Conservation (phyloP, 2,888 invertebrate species). For the Pseudanteris insignis region DNA sequence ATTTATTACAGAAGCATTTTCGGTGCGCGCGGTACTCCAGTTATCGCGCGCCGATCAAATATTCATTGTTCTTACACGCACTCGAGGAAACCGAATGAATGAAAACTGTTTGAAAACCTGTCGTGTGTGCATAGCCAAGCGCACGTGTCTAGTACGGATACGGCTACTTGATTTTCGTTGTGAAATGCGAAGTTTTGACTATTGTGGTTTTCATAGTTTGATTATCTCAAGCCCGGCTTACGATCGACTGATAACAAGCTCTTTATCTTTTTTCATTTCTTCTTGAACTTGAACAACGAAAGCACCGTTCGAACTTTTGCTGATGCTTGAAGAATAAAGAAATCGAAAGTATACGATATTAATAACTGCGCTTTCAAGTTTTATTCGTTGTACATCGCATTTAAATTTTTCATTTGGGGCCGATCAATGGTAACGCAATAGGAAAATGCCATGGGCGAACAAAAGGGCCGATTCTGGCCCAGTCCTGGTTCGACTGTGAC, state of each 20-base stretch:
- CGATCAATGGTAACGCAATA: too few relatives aligned
- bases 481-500: too few relatives aligned
- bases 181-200: slow-evolving; percentile 38
- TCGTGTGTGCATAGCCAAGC: slow-evolving; percentile 28
- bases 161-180: slow-evolving; percentile 54
- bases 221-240: slow-evolving; percentile 6
- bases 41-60: slow-evolving; percentile 38
- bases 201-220: slow-evolving; percentile 14
- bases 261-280: too few relatives aligned
- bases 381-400: too few relatives aligned
- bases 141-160: slow-evolving; percentile 57
- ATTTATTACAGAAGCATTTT: slow-evolving; percentile 41
- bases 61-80: slow-evolving; percentile 33
- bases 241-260: slow-evolving; percentile 12
- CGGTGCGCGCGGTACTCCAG: slow-evolving; percentile 24
- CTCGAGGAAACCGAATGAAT: slow-evolving; percentile 28
- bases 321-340: too few relatives aligned
- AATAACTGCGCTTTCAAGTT: too few relatives aligned
- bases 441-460: too few relatives aligned
- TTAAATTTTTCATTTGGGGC: too few relatives aligned
- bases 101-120: slow-evolving; percentile 43
- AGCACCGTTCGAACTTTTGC: too few relatives aligned
- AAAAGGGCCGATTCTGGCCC: too few relatives aligned
- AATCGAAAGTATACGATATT: too few relatives aligned
- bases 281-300: too few relatives aligned